Evolutionary conservation across 2,113 vertebrate species (phyloP), one percentile per base, ranked within the genome.

Genomic region (Calyptomena viridis): DNA sequence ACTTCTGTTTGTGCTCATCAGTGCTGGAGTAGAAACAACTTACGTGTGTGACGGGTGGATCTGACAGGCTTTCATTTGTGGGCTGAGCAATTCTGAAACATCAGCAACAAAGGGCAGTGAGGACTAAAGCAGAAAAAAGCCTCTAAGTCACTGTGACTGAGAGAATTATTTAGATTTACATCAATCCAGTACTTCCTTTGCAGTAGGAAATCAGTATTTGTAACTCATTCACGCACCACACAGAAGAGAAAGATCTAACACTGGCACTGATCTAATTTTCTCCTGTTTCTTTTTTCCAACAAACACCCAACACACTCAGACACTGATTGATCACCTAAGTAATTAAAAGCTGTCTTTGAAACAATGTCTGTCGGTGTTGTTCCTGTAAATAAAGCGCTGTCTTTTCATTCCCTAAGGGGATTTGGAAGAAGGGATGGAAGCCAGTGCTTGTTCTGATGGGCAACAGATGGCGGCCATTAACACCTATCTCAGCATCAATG

Each of bases 341-440:
- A 72, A 93, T 89, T 84, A 60, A 68, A 93, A 85, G 16, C 23
- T 76, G 67, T 6, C 39, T 86, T 90, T 86, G 67, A 84, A 90
- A 92, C 75, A 35, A 46, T 35, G 31, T 44, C 67, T 88, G 17
- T 27, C 68, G 27, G 30, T 68, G 93, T 35, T 72, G 59, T 92
- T 89, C 67, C 77, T 72, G 52, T 84, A 91, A 89, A 62, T 68
- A n/a, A 89, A 90, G 27, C 12, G 4, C 3, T 30, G 47, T 35
- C 35, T 84, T 84, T 85, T 75, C 13, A 25, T 47, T 92, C 23
- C 73, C 33, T 67, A 91, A 98, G 97, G 95, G 30, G 60, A 69
- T 77, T 71, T 87, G 33, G 97, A 97, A 44, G 98, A 99, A 75
- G 97, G 98, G 27, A 21, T 99, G 64, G 97, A 94, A 77, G 60